Conservation (phyloP, 2,113 vertebrate species). For the Vanacampus margaritifer region DNA sequence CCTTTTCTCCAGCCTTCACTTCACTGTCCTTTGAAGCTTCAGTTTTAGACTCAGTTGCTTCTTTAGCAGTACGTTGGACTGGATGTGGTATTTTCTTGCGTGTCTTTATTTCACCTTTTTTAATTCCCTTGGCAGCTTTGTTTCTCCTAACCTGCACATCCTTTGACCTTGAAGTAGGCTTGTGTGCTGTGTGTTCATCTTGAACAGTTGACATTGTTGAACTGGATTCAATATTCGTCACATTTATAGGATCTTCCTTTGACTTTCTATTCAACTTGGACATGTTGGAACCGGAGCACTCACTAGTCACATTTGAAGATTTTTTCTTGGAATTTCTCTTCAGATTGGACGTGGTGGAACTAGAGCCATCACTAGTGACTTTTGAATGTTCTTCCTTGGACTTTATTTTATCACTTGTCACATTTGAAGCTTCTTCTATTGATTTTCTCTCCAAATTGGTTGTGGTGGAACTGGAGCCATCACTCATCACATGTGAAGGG, state of each 20-base stretch:
- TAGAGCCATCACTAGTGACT: not conserved
- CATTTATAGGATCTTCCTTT: not conserved
- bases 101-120: not conserved
- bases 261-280: not conserved
- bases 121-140: not conserved
- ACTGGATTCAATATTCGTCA: not conserved
- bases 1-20: not conserved
- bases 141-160: not conserved
- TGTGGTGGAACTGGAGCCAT: too few relatives aligned
- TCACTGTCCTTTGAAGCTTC: not conserved
- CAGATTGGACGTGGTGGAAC: not conserved
- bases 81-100: constrained; percentile 13
- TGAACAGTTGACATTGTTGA: not conserved
- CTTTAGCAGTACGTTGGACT: not conserved
- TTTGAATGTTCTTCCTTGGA: not conserved
- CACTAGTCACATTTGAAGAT: not conserved
- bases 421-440: not conserved
- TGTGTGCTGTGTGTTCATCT: not conserved
- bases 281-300: not conserved
- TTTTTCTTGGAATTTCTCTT: not conserved
- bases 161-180: not conserved
- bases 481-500: too few relatives aligned
- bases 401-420: not conserved
- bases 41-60: not conserved
- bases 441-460: too few relatives aligned